Conservation (phyloP, 2,113 vertebrate species). For the Bos taurus region DNA sequence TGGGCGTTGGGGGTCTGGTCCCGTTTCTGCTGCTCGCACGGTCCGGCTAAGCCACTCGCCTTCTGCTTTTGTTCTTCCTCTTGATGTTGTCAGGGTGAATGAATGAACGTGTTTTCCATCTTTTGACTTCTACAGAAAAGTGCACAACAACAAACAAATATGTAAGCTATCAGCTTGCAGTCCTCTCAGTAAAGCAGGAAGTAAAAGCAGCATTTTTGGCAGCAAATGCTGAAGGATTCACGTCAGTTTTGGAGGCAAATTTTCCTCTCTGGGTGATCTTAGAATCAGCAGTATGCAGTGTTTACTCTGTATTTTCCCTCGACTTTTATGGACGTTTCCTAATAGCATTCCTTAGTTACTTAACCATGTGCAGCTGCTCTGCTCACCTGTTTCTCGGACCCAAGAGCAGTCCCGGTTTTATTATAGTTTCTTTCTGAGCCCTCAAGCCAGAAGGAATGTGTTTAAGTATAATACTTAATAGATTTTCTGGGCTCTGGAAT, state of each 20-base stretch:
- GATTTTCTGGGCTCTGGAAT: neutral
- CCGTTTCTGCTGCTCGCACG: rapidly evolving
- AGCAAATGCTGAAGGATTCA: neutral
- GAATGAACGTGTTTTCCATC: rapidly evolving
- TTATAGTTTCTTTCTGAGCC: neutral
- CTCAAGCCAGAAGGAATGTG: neutral
- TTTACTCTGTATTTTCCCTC: neutral
- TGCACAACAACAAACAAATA: rapidly evolving
- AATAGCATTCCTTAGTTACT: neutral
- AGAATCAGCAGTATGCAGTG: rapidly evolving
- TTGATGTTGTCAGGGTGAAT: neutral
- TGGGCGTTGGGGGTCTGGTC: neutral
- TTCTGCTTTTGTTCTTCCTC: neutral
- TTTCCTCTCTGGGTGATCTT: neutral
- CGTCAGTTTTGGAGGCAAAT: neutral
- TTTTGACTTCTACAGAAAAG: neutral
- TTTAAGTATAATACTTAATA: neutral
- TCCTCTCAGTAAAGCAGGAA: too few species aligned
- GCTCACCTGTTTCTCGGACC: neutral
- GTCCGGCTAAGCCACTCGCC: rapidly evolving
- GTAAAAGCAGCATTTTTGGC: neutral
- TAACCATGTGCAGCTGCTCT: neutral
- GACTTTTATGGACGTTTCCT: neutral
- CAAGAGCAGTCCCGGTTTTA: neutral
- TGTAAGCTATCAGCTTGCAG: neutral